These are phyloP conservation scores for Herminia tarsipennalis DNA, from an alignment of 2,888 invertebrate genomes.

Conservation along the genomic window DNA sequence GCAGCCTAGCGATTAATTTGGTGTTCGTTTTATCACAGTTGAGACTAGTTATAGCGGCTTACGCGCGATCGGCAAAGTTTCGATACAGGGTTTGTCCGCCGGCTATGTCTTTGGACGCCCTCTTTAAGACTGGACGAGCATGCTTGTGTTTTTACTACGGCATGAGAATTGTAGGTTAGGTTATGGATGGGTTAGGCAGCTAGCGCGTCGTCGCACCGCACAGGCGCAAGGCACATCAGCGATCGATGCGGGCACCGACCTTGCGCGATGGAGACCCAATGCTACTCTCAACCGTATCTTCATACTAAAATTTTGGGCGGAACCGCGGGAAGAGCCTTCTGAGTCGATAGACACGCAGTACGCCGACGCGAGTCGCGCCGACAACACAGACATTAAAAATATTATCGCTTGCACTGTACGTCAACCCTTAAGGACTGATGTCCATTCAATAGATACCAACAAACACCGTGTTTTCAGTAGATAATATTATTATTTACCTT, in stretches of 20 bases:
- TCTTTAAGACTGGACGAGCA: conserved; percentile 65
- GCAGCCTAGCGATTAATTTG: conserved; percentile 34
- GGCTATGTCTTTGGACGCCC: conserved; percentile 71
- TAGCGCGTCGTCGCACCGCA: conserved; percentile 48
- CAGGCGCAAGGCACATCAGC: conserved; percentile 55
- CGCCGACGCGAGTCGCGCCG: neutral
- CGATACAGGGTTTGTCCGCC: conserved; percentile 57
- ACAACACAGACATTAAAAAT: neutral
- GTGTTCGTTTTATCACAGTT: conserved; percentile 50
- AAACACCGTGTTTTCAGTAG: neutral
- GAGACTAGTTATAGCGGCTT: conserved; percentile 23
- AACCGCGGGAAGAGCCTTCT: conserved; percentile 13
- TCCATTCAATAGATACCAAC: neutral
- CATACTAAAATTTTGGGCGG: conserved; percentile 31
- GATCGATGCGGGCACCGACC: conserved; percentile 75
- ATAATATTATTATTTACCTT: too few species aligned
- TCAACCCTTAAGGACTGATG: neutral
- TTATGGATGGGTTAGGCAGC: conserved; percentile 62
- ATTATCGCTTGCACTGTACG: neutral
- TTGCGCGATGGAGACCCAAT: conserved; percentile 57
- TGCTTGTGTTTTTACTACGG: conserved; percentile 61
- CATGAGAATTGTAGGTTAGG: conserved; percentile 57
- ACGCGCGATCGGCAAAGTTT: conserved; percentile 38
- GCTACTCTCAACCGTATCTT: conserved; percentile 21
- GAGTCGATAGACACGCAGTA: conserved; percentile 18